Evolutionary conservation across 2,113 vertebrate genomes (phyloP).

Genomic region (Henicopernis longicauda): DNA sequence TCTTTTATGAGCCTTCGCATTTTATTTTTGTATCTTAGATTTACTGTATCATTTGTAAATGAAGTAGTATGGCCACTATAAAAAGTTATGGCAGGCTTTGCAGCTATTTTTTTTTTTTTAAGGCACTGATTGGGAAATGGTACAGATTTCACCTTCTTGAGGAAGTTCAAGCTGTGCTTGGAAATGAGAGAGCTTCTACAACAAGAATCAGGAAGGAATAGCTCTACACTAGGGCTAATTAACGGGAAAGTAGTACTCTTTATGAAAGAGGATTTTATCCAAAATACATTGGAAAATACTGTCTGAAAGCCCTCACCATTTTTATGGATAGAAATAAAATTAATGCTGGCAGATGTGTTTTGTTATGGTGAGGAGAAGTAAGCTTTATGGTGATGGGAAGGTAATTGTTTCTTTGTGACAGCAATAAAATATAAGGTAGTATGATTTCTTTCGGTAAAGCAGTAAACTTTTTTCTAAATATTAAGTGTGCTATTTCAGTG

Average conservation of each 20-base stretch:
- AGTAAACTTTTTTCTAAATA: not conserved
- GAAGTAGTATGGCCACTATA: not conserved
- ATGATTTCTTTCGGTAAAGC: not conserved
- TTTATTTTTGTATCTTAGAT: constrained; percentile 13
- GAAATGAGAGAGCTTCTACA: not conserved
- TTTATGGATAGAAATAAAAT: not conserved
- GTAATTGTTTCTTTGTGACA: not conserved
- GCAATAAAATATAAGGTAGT: not conserved
- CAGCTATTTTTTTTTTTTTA: not conserved
- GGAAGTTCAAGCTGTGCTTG: not conserved
- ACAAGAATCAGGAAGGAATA: not conserved
- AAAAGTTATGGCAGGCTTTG: constrained; percentile 3
- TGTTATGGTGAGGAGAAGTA: not conserved
- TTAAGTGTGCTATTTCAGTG: not conserved
- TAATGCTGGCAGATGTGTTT: not conserved
- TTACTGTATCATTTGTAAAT: constrained; percentile 8
- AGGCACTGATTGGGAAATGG: not conserved
- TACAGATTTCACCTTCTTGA: not conserved
- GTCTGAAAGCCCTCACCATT: not conserved
- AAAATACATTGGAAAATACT: not conserved
- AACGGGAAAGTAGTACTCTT: not conserved
- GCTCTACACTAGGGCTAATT: not conserved
- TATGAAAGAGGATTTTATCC: not conserved
- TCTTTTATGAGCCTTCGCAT: not conserved
- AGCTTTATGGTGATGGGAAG: not conserved